phyloP scores from a whole-genome alignment of 2,888 invertebrate species.

The Helleia helle region DNA sequence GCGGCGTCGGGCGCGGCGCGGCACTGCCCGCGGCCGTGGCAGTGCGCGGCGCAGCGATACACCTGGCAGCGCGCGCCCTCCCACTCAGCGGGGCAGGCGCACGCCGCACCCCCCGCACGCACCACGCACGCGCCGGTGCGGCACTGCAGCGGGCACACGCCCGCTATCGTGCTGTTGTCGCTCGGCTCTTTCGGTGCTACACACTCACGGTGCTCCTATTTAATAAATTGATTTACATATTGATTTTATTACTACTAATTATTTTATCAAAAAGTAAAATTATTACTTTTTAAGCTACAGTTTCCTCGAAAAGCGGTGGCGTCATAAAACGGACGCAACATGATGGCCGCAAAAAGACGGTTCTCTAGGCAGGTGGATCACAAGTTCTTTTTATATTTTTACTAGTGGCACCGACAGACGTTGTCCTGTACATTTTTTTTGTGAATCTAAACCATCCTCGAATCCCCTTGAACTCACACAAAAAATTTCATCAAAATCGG shows the following conservation, averaged over 20 bases:
- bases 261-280: too few species aligned
- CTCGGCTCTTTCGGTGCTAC: conserved; percentile 24
- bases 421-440: too few species aligned
- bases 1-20: conserved; percentile 30
- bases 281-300: too few species aligned
- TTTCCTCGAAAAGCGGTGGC: too few species aligned
- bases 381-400: too few species aligned
- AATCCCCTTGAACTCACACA: too few species aligned
- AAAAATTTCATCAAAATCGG: too few species aligned
- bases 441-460: too few species aligned
- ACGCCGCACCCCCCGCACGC: conserved; percentile 61
- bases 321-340: too few species aligned
- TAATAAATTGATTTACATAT: not conserved
- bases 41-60: conserved; percentile 79
- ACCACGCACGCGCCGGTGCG: conserved; percentile 64
- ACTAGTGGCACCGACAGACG: too few species aligned
- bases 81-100: conserved; percentile 77
- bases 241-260: not conserved
- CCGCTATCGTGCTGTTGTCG: conserved; percentile 18
- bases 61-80: conserved; percentile 78
- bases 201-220: conserved; percentile 34
- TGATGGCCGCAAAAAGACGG: too few species aligned
- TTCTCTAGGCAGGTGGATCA: too few species aligned
- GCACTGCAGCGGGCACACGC: conserved; percentile 49
- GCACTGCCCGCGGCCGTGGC: conserved; percentile 58